These are phyloP conservation scores for Heliconius hortense DNA, from an alignment of 2,888 invertebrate species.

Conservation along the genomic window DNA sequence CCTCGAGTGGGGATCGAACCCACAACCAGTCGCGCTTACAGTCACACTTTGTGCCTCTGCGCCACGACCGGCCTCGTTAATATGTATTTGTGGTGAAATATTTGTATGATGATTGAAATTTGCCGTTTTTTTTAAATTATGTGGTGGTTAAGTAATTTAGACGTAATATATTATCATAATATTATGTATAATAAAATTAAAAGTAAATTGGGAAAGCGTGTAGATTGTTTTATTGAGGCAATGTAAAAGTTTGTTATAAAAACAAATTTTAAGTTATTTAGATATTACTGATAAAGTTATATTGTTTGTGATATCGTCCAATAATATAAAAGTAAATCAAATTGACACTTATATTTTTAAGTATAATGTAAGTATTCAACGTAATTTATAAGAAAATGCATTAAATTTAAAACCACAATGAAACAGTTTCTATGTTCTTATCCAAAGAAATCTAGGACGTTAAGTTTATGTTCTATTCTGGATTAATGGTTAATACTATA, in stretches of 20 bases:
- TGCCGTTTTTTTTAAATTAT: background rate
- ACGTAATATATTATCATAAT: background rate
- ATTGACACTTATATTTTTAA: too few relatives aligned
- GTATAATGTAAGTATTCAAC: too few relatives aligned
- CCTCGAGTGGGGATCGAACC: too few relatives aligned
- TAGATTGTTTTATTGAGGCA: background rate
- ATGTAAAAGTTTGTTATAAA: too few relatives aligned
- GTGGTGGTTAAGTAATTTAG: background rate
- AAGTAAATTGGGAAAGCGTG: background rate
- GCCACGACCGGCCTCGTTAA: too few relatives aligned
- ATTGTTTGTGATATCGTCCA: too few relatives aligned
- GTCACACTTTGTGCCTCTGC: too few relatives aligned
- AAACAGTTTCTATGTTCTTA: background rate
- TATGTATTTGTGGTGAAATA: background rate
- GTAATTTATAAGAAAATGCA: too few relatives aligned
- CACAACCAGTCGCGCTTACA: too few relatives aligned
- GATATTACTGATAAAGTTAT: too few relatives aligned
- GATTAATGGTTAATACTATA: background rate
- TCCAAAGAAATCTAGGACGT: background rate
- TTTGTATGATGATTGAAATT: slow-evolving; percentile 1
- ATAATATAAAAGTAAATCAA: too few relatives aligned
- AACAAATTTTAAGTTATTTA: too few relatives aligned
- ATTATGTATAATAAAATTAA: background rate
- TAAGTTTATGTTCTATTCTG: background rate
- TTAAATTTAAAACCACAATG: background rate